Evolutionary conservation across 2,888 invertebrate species (phyloP).

Genomic region (Ctena decussata): DNA sequence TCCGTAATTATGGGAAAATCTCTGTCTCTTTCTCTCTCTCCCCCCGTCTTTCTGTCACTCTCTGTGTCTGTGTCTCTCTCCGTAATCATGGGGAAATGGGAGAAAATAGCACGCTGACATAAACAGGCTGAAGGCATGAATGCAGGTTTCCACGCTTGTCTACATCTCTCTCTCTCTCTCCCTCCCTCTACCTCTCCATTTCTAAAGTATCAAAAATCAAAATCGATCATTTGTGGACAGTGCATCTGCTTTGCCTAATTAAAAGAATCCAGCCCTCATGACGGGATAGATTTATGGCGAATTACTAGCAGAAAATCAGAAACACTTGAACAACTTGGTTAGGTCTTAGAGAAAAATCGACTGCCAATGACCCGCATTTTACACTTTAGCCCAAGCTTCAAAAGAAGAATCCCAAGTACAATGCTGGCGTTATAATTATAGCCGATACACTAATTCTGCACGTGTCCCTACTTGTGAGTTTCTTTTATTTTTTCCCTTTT

Average conservation of each 20-base stretch:
- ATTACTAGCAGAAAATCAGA: not conserved
- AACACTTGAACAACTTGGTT: not conserved
- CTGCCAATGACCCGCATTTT: conserved; percentile 13
- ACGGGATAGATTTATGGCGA: not conserved
- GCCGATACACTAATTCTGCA: not conserved
- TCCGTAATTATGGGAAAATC: no score
- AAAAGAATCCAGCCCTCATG: not conserved
- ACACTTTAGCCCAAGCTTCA: not conserved
- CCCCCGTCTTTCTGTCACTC: no score
- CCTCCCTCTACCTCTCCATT: no score
- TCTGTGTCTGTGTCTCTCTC: no score
- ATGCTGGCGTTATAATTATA: not conserved
- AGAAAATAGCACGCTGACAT: no score
- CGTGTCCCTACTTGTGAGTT: not conserved
- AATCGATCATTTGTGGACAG: not conserved
- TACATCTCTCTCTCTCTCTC: no score
- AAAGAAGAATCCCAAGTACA: not conserved
- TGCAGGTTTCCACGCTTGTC: no score
- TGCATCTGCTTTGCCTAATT: not conserved
- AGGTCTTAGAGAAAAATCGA: not conserved
- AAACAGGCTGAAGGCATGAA: no score
- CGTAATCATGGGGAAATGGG: no score
- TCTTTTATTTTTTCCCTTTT: not conserved
- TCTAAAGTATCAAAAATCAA: no score
- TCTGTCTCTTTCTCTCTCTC: no score